phyloP scores from a whole-genome alignment of 2,888 invertebrate genomes.

The Nemoura dubitans region DNA sequence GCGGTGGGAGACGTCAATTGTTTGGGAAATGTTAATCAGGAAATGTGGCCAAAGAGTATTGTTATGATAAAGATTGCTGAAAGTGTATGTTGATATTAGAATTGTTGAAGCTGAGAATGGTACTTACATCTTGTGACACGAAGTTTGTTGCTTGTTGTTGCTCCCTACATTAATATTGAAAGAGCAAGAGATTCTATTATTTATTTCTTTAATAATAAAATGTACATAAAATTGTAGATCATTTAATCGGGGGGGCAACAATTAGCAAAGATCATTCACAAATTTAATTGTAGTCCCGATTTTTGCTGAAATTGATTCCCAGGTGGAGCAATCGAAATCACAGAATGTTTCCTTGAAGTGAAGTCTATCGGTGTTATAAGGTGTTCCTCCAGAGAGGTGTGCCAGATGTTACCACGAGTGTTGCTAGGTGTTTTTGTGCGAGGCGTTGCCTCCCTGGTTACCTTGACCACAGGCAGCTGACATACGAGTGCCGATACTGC shows the following conservation, averaged over 20 bases:
- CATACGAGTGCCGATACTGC: neutral
- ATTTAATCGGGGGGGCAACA: neutral
- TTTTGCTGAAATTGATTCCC: neutral
- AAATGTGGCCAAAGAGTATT: neutral
- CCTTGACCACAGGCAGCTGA: neutral
- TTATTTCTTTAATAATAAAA: neutral
- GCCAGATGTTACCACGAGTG: neutral
- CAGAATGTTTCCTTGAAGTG: neutral
- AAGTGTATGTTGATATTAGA: neutral
- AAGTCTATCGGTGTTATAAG: neutral
- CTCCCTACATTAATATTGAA: neutral
- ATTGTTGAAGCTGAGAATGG: neutral
- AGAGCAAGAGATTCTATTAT: neutral
- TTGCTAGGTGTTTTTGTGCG: neutral
- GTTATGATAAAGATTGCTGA: neutral
- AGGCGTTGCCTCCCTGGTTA: neutral
- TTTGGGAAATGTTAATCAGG: conserved; percentile 1
- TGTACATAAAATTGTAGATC: neutral
- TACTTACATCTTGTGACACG: neutral
- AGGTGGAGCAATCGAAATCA: neutral
- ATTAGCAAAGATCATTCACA: neutral
- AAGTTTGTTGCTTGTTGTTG: neutral
- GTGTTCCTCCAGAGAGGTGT: neutral
- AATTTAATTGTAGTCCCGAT: neutral
- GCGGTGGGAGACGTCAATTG: neutral